Evolutionary conservation across 2,888 invertebrate genomes (phyloP), one percentile per base, ranked within the genome.

Genomic region (Fragum whitleyi): DNA sequence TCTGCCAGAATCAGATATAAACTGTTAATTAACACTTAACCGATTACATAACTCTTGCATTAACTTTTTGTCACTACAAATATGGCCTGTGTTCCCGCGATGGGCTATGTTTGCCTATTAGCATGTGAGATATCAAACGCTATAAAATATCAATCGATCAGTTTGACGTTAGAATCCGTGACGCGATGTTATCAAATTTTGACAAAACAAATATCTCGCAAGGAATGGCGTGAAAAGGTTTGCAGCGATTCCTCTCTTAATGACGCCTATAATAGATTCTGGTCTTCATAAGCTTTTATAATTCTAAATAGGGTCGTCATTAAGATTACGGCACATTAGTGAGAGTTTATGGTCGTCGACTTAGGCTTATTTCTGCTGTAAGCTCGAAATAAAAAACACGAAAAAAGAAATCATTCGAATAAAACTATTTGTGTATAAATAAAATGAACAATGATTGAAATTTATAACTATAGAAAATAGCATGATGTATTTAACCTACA

Each of bases 1-100:
- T 65, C 42, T 65, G 42, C 36, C 42, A 42, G 65, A 65, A 65
- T 65, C 42, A 23, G 65, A 36, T 65, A 21, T 26, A 65, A 65
- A 32, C 65, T 65, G 65, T 65, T 65, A 65, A 65, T 65, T 65
- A 65, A 65, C 65, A 65, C 28, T 65, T 65, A 65, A 42, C 65
- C 65, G 65, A 65, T 62, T 74, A 76, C 76, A 76, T 70, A 69
- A 70, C 62, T 76, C 51, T 69, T 76, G 76, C 76, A 76, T 76
- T 76, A 76, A 70, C 55, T 23, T 36, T 36, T 70, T 70, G 53
- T 70, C 53, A 21, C 21, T 32, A 16, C 57, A 23, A 55, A 55
- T 70, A 21, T 55, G 28, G 55, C 32, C 57, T 70, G 28, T 70
- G 65, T 65, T 65, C 42, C 42, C 6, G 65, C 1, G 65, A 65